Percentiles rank a stretch among this genome's conserved stretches.
Evolutionary conservation across 2,113 vertebrate species (phyloP).

Genomic region (Petroica traversi): DNA sequence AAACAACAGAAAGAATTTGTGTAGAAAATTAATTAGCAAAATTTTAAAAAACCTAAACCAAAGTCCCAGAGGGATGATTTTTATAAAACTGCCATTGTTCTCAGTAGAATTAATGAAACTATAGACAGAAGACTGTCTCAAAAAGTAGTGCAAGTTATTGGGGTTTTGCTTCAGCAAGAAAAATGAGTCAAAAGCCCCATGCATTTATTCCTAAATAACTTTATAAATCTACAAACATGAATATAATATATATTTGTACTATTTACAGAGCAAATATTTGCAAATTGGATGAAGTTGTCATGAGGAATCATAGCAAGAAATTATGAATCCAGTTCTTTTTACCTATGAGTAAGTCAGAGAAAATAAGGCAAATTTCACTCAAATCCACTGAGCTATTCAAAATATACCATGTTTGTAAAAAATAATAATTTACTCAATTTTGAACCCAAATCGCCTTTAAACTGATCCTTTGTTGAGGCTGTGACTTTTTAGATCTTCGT

Average conservation of each 20-base stretch:
- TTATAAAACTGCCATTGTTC: not conserved
- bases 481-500: not conserved
- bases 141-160: not conserved
- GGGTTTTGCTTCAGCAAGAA: not conserved
- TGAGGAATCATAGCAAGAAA: not conserved
- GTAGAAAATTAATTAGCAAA: constrained; percentile 6
- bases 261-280: not conserved
- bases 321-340: not conserved
- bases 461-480: not conserved
- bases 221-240: not conserved
- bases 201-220: not conserved
- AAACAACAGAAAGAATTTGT: constrained; percentile 16
- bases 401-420: not conserved
- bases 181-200: not conserved
- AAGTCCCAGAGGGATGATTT: not conserved
- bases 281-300: not conserved
- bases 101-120: not conserved
- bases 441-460: not conserved
- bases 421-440: not conserved
- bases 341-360: not conserved
- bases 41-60: not conserved
- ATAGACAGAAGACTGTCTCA: not conserved
- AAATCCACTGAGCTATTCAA: not conserved
- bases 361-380: not conserved
- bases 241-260: not conserved